phyloP scores from a whole-genome alignment of 2,797 vertebrate species.

The Trematomus bernacchii region DNA sequence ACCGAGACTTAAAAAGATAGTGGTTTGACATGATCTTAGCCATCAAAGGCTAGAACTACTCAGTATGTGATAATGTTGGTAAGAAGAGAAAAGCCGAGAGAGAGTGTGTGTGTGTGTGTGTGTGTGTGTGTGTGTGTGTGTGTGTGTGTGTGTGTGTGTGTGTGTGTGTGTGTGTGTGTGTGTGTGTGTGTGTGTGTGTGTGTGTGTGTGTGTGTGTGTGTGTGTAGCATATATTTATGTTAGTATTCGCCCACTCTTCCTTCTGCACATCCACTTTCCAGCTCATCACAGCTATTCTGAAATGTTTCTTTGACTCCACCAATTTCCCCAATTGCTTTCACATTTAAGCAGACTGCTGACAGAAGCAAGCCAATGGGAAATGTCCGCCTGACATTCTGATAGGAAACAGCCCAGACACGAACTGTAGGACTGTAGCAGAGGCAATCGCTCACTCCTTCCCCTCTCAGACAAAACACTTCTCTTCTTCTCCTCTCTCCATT shows the following conservation, averaged over 20 bases:
- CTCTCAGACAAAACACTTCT: conserved; percentile 46
- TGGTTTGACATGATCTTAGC: conserved; percentile 30
- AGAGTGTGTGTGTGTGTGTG: background rate
- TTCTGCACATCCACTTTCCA: conserved; percentile 34
- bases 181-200: background rate
- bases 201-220: background rate
- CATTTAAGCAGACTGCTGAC: conserved; percentile 79
- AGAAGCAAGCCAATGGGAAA: conserved; percentile 71
- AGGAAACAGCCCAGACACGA: conserved; percentile 68
- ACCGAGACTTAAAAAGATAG: conserved; percentile 8
- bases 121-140: background rate
- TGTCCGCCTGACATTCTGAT: conserved; percentile 77
- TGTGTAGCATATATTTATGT: conserved; percentile 2
- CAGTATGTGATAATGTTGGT: conserved; percentile 15
- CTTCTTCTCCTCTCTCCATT: conserved; percentile 15
- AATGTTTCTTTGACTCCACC: conserved; percentile 73
- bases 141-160: background rate
- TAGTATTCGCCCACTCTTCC: conserved; percentile 13
- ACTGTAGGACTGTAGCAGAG: conserved; percentile 54
- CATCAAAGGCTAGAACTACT: conserved; percentile 31
- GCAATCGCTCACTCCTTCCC: conserved; percentile 53
- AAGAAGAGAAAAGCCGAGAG: background rate
- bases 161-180: background rate
- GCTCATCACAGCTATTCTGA: conserved; percentile 55
- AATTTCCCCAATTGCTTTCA: conserved; percentile 83